A percentile compares a stretch with the other conserved stretches of the same genome.
phyloP scores from a whole-genome alignment of 2,888 invertebrate species.

The Leucophora obtusa region DNA sequence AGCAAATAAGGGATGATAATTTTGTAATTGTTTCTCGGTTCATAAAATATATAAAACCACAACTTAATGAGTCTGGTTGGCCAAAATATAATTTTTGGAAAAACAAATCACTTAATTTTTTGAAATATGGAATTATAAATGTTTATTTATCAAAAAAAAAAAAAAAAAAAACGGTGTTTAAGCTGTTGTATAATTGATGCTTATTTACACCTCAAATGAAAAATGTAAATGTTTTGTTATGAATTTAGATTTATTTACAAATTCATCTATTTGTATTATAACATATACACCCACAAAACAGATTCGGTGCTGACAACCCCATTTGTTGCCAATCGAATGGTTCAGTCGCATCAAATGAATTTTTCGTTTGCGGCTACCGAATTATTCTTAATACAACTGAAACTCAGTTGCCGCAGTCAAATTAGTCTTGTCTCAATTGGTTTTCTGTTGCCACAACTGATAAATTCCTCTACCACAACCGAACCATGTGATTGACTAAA shows the following conservation, averaged over 20 bases:
- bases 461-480: no score
- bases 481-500: no score
- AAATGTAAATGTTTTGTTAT: background rate
- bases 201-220: background rate
- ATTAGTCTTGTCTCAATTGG: no score
- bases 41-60: conserved; percentile 6
- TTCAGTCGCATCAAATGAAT: no score
- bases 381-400: no score
- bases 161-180: background rate
- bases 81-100: background rate
- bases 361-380: no score
- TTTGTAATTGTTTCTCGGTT: background rate
- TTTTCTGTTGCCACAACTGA: no score
- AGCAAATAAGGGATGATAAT: background rate
- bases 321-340: no score
- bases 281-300: no score
- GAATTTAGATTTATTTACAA: background rate
- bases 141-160: background rate
- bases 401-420: no score
- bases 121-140: background rate
- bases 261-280: background rate
- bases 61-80: conserved; percentile 24
- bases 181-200: background rate
- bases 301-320: no score
- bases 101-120: background rate